Evolutionary conservation across 2,888 invertebrate species (phyloP).

Genomic region (Lasioglossum lativentre): DNA sequence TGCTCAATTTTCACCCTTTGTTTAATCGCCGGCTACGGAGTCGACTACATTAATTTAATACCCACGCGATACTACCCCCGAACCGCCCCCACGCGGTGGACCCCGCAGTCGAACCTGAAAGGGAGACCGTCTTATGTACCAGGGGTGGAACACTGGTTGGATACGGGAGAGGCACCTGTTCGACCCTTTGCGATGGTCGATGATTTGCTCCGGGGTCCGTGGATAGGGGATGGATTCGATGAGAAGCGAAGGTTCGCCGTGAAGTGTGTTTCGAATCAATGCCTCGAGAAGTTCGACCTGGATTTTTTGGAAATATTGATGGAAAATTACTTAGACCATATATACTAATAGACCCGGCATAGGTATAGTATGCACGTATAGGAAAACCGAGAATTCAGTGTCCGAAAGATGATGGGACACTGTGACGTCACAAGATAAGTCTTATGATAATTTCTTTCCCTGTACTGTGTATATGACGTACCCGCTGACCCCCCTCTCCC

Average conservation of each 20-base stretch:
- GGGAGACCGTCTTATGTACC: constrained; percentile 66
- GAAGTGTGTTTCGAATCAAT: neutral
- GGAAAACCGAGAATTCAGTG: no score
- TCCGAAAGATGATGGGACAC: no score
- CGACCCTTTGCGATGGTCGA: constrained; percentile 6
- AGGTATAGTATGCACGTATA: no score
- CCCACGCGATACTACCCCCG: constrained; percentile 36
- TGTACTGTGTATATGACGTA: no score
- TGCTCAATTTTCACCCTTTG: constrained; percentile 84
- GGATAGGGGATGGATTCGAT: neutral
- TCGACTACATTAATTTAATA: constrained; percentile 83
- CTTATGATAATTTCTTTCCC: no score
- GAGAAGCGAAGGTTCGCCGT: neutral
- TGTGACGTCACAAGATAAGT: no score
- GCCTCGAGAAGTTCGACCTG: neutral
- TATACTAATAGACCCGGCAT: no score
- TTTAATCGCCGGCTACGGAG: constrained; percentile 82
- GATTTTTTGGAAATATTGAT: neutral
- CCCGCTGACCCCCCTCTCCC: no score
- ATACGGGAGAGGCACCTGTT: constrained; percentile 42
- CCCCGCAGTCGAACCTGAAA: constrained; percentile 46
- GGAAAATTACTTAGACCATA: no score
- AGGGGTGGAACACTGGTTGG: neutral
- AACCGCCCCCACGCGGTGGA: constrained; percentile 68
- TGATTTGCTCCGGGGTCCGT: neutral